Percentiles rank a stretch among this genome's conserved stretches.
These are phyloP conservation scores for Indri indri DNA, from an alignment of 2,113 vertebrate genomes.

Conservation along the genomic window DNA sequence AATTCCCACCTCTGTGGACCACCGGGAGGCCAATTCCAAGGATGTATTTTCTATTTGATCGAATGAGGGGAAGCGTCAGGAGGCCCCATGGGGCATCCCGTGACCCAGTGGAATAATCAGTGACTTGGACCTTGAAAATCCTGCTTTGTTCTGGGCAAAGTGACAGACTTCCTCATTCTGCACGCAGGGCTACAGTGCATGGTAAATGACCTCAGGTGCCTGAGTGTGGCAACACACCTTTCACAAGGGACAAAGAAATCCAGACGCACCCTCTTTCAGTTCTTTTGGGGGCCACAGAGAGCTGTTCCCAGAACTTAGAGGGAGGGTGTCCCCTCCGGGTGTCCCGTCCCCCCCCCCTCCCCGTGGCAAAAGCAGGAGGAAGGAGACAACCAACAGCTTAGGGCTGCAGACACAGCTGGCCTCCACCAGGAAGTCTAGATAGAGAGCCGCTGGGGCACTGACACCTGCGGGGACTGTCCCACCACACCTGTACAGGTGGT, in stretches of 20 bases:
- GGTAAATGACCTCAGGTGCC: too few relatives aligned
- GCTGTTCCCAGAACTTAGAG: not conserved
- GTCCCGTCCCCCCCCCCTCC: not conserved
- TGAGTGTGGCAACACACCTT: too few relatives aligned
- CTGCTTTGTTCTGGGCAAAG: not conserved
- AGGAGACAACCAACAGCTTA: not conserved
- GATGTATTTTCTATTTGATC: not conserved
- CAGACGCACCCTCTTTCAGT: fast-evolving
- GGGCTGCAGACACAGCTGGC: not conserved
- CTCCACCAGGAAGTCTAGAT: not conserved
- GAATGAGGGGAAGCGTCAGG: not conserved
- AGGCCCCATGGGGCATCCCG: not conserved
- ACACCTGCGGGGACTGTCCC: not conserved
- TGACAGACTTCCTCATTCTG: not conserved
- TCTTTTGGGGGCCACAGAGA: fast-evolving
- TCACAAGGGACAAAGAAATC: not conserved
- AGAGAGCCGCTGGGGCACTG: not conserved
- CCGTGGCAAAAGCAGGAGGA: not conserved
- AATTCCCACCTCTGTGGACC: not conserved
- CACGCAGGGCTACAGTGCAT: fast-evolving
- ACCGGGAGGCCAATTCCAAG: not conserved
- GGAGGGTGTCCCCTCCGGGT: not conserved
- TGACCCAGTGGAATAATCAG: not conserved
- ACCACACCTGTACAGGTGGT: not conserved
- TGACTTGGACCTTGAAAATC: not conserved